Base-by-base conservation (phyloP, 1,140 invertebrate species). In the Chionoecetes opilio region DNA sequence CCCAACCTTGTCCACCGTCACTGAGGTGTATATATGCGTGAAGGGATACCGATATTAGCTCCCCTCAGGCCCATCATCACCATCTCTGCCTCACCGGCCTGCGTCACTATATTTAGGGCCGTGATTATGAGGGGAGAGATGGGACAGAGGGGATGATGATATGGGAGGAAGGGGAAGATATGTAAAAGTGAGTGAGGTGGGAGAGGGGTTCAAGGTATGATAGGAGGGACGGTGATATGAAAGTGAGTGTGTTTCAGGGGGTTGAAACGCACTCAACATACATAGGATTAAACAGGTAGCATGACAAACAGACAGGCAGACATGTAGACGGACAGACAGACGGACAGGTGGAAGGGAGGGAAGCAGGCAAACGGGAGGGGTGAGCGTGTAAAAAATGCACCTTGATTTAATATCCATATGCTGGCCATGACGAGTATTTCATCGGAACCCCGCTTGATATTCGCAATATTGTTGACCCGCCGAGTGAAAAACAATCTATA, bases 401-500 rank as follows among this genome's bases (percentile, higher is more conserved):
- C 46, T 17, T 91, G 41, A 91, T 91, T 91, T 75, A 91, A 91
- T 91, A 91, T 75, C 53, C 89, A 75, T 38, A 91, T 21, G 31
- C 53, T 29, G 75, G 31, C 53, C 37, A 91, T 91, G 89, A 46
- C n/a, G 32, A 38, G 46, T 63, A 91, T 91, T 91, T 91, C 89
- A 75, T 91, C 75, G 35, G 46, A 46, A 75, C 88, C 3, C 88
- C 41, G 46, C 75, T 91, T 91, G 34, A 75, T 91, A 91, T 91
- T 91, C 89, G 89, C 26, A 91, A 91, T 91, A 91, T 63, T 91
- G 89, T 91, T 91, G 89, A 91, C 89, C 89, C 75, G 46, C 75
- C 75, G 89, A 91, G 75, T 91, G 75, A 91, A 91, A 91, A 91
- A 91, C 46, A 91, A 91, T 91, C 75, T 91, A 91, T 91, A 91